Evolutionary conservation across 37 sponge, comb jelly and placozoan species (phyloP).

Genomic region (Halisarca cf. caerulea): DNA sequence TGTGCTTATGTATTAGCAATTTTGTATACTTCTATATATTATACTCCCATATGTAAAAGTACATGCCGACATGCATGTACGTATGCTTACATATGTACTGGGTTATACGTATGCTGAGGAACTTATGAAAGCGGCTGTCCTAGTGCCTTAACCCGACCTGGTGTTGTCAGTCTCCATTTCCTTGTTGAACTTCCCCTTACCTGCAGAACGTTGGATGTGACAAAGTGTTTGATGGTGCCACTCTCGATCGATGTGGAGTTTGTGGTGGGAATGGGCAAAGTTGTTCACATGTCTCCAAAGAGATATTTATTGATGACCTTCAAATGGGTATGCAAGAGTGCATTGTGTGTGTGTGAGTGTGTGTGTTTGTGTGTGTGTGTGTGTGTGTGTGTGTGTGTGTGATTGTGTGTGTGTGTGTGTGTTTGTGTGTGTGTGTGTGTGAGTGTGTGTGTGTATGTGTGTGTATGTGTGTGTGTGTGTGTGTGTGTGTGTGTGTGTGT

Average conservation of each 20-base stretch:
- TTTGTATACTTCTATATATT: background rate
- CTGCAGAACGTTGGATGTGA: background rate
- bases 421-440: background rate
- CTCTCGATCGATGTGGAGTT: background rate
- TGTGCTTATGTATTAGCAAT: too few relatives aligned
- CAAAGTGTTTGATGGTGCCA: background rate
- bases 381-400: too few relatives aligned
- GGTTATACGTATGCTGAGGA: too few relatives aligned
- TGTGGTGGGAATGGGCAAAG: background rate
- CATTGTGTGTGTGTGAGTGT: too few relatives aligned
- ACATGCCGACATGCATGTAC: too few relatives aligned
- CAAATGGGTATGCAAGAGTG: background rate
- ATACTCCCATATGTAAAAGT: background rate
- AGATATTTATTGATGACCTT: background rate
- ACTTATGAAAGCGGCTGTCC: too few relatives aligned
- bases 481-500: background rate
- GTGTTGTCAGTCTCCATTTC: too few relatives aligned
- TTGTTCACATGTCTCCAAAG: background rate
- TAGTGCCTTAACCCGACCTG: too few relatives aligned
- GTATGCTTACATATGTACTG: too few relatives aligned
- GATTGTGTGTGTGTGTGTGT: too few relatives aligned
- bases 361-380: too few relatives aligned
- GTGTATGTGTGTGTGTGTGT: constrained; percentile 13
- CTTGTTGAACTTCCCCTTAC: too few relatives aligned
- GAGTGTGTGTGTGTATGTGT: background rate